Conservation (phyloP, 2,888 invertebrate species). For the Agrilus cyanescens region DNA sequence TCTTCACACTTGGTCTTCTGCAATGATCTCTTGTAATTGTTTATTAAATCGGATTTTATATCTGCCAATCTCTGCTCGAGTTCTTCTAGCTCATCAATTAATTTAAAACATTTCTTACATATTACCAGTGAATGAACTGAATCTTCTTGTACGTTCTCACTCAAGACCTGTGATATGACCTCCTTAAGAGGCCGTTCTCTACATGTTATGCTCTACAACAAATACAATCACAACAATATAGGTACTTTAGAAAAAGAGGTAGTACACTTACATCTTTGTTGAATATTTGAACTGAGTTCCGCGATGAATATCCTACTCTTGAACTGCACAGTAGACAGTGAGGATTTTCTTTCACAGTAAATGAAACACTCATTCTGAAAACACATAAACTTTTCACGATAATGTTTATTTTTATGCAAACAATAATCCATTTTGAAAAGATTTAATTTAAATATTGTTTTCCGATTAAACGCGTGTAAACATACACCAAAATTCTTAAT, state of each 20-base stretch:
- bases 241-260: constrained; percentile 8
- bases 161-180: constrained; percentile 37
- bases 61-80: constrained; percentile 40
- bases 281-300: constrained; percentile 44
- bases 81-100: constrained; percentile 50
- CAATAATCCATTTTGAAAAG: not conserved
- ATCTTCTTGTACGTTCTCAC: constrained; percentile 39
- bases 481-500: not conserved
- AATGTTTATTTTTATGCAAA: constrained; percentile 2
- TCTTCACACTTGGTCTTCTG: constrained; percentile 16
- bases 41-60: constrained; percentile 40
- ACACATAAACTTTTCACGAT: constrained; percentile 5
- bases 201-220: constrained; percentile 23
- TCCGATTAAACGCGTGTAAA: not conserved
- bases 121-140: constrained; percentile 43
- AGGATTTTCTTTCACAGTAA: constrained; percentile 22
- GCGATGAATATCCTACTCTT: constrained; percentile 39
- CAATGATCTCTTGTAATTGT: constrained; percentile 33
- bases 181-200: constrained; percentile 25
- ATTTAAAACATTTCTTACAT: constrained; percentile 57
- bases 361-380: constrained; percentile 25
- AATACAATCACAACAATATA: constrained; percentile 1
- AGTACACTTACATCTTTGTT: constrained; percentile 28
- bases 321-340: constrained; percentile 53
- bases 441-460: not conserved